Percentiles rank a stretch among this genome's conserved stretches.
phyloP scores from a whole-genome alignment of 2,113 vertebrate genomes.

The Poeciliopsis turrubarensis region DNA sequence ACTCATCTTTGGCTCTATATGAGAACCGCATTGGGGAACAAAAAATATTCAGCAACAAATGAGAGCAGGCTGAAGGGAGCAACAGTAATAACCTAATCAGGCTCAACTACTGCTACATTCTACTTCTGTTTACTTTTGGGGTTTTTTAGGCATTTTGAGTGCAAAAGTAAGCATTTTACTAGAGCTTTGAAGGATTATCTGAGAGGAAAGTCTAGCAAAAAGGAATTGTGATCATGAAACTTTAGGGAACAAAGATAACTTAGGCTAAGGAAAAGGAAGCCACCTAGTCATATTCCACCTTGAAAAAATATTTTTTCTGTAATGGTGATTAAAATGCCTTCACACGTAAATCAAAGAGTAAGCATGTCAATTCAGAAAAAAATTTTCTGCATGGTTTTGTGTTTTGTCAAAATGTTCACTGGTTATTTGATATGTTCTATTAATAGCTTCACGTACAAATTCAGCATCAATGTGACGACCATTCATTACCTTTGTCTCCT shows the following conservation, averaged over 20 bases:
- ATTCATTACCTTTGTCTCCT: no score
- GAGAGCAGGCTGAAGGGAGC: conserved; percentile 83
- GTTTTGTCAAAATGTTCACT: no score
- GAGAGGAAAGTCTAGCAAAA: neutral
- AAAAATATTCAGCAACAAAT: conserved; percentile 80
- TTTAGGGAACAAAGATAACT: neutral
- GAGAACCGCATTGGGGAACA: conserved; percentile 71
- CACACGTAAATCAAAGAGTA: no score
- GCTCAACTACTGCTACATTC: conserved; percentile 65
- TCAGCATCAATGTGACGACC: no score
- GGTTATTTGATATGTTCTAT: no score
- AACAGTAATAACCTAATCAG: conserved; percentile 82
- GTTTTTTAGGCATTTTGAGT: neutral
- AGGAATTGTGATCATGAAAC: neutral
- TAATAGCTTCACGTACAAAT: no score
- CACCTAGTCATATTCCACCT: no score
- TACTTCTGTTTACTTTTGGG: neutral
- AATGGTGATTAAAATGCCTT: no score
- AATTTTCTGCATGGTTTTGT: no score
- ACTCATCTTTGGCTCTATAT: conserved; percentile 71
- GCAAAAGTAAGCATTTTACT: neutral
- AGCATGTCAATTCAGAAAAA: no score
- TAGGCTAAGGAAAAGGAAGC: no score
- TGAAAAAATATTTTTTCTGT: no score
- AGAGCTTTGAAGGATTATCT: neutral